Conservation (phyloP, 92 coral and sea anemone species). For the Zoanthus solanderi region DNA sequence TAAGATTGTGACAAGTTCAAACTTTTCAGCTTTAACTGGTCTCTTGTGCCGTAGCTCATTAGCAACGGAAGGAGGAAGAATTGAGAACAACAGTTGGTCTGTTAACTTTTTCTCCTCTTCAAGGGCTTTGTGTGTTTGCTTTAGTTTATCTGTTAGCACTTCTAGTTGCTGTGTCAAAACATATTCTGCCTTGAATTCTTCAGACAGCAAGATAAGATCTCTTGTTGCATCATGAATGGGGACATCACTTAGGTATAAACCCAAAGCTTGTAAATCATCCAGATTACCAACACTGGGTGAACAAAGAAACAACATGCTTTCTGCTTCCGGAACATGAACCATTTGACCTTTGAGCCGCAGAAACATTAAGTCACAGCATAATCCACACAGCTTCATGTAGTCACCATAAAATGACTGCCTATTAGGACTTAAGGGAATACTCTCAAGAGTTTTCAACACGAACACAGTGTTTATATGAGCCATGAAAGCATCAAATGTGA, state of each 20-base stretch:
- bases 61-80: conserved; percentile 90
- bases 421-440: conserved; percentile 46
- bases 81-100: conserved; percentile 85
- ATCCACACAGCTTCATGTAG: conserved; percentile 36
- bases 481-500: conserved; percentile 68
- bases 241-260: conserved; percentile 89
- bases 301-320: conserved; percentile 80
- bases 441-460: conserved; percentile 80
- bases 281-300: conserved; percentile 92
- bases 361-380: conserved; percentile 56
- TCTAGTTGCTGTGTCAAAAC: conserved; percentile 84
- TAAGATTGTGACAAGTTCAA: conserved; percentile 86
- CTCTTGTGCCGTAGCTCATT: conserved; percentile 90
- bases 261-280: conserved; percentile 79
- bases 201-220: conserved; percentile 85
- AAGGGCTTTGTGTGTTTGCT: conserved; percentile 87
- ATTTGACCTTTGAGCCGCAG: conserved; percentile 83
- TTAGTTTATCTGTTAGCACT: conserved; percentile 83
- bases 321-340: conserved; percentile 80
- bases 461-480: conserved; percentile 93
- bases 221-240: conserved; percentile 91
- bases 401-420: conserved; percentile 21
- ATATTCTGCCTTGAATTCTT: conserved; percentile 88
- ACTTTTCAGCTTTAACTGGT: conserved; percentile 87
- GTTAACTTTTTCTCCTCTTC: conserved; percentile 89